Conservation (phyloP, 2,113 vertebrate genomes). For the Boulengeromyrus knoepffleri region DNA sequence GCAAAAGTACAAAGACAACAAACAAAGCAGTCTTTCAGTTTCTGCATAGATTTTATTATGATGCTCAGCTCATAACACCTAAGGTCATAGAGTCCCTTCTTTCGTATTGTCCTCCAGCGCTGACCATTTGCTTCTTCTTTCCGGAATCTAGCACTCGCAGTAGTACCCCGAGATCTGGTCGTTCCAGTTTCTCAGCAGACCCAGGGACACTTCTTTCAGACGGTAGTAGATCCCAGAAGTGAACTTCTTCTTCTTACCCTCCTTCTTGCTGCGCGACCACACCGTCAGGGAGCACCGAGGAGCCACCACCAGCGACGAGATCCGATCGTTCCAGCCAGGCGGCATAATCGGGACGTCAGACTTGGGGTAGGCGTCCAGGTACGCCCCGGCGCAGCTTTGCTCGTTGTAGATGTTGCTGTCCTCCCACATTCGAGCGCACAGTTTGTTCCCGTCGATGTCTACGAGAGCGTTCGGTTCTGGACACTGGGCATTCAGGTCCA, state of each 20-base stretch:
- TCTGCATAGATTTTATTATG: background rate
- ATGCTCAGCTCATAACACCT: too few relatives aligned
- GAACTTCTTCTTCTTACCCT: constrained; percentile 40
- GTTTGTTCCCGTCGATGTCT: constrained; percentile 17
- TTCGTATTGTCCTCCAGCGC: background rate
- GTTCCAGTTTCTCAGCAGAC: constrained; percentile 54
- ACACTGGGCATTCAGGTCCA: constrained; percentile 42
- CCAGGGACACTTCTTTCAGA: constrained; percentile 52
- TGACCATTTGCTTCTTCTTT: background rate
- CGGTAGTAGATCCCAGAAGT: constrained; percentile 36
- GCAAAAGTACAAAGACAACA: background rate
- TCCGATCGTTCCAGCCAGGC: background rate
- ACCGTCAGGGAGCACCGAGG: constrained; percentile 48
- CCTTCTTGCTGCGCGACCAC: constrained; percentile 52
- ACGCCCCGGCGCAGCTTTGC: constrained; percentile 50
- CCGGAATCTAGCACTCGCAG: constrained; percentile 50
- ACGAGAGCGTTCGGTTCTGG: constrained; percentile 33
- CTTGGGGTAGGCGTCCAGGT: constrained; percentile 19
- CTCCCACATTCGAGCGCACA: constrained; percentile 55
- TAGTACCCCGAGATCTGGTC: constrained; percentile 53
- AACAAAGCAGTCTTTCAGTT: background rate
- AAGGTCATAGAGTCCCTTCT: background rate
- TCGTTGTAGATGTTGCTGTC: constrained; percentile 56
- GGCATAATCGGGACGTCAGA: constrained; percentile 58
- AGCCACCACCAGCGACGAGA: constrained; percentile 64